Percentiles rank a stretch among this genome's conserved stretches.
Evolutionary conservation across 2,888 invertebrate genomes (phyloP).

Genomic region (Chironomus tentans): DNA sequence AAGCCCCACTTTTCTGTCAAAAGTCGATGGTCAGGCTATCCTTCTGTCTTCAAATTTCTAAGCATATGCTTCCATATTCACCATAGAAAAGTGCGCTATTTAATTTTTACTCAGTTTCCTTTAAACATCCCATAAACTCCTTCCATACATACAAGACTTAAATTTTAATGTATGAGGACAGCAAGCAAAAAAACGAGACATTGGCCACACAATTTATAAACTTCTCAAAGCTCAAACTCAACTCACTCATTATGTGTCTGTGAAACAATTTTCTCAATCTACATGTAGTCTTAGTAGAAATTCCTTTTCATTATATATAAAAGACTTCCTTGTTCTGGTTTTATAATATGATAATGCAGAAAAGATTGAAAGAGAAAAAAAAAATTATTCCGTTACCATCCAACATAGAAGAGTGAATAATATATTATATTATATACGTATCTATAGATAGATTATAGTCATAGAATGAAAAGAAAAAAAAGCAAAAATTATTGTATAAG

Average conservation of each 20-base stretch:
- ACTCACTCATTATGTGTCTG: background rate
- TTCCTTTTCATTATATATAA: background rate
- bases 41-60: too few species aligned
- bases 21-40: too few species aligned
- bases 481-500: background rate
- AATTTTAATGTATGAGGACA: too few species aligned
- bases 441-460: background rate
- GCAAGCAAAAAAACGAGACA: too few species aligned
- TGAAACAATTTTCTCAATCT: constrained; percentile 6
- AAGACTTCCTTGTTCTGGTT: constrained; percentile 24
- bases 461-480: background rate
- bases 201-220: background rate
- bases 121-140: too few species aligned
- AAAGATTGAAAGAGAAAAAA: background rate
- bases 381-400: background rate
- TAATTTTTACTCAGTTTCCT: too few species aligned
- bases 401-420: background rate
- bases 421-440: background rate
- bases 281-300: background rate
- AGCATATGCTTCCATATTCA: too few species aligned
- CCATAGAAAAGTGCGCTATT: too few species aligned
- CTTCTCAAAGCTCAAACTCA: background rate
- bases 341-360: constrained; percentile 1
- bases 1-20: too few species aligned
- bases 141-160: too few species aligned